A percentile compares a stretch with the other conserved stretches of the same genome.
These are phyloP conservation scores for Bombus confusus DNA, from an alignment of 1,140 invertebrate species.

Conservation along the genomic window DNA sequence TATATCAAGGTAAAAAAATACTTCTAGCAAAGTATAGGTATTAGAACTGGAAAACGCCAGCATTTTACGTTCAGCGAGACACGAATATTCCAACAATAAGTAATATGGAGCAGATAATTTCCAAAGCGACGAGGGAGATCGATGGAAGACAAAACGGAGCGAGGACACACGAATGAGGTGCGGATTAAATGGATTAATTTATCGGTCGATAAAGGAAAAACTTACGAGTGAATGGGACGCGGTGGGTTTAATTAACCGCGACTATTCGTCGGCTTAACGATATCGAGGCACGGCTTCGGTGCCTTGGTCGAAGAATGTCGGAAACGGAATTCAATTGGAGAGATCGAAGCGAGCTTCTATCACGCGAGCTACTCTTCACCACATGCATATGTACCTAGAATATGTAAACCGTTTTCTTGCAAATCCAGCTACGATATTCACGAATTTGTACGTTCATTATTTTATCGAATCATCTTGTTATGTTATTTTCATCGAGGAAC, in stretches of 20 bases:
- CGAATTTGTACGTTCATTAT: too few species aligned
- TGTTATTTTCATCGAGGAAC: too few species aligned
- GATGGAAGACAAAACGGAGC: background rate
- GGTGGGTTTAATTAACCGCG: constrained; percentile 58
- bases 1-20: too few species aligned
- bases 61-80: too few species aligned
- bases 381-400: background rate
- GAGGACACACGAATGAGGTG: too few species aligned
- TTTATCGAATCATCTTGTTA: too few species aligned
- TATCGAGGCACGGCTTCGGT: constrained; percentile 45
- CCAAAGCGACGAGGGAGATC: background rate
- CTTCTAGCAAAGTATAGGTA: too few species aligned
- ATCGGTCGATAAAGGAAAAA: constrained; percentile 36
- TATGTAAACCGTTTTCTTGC: background rate
- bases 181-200: constrained; percentile 39
- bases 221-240: constrained; percentile 17
- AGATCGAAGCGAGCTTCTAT: constrained; percentile 39
- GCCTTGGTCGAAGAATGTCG: constrained; percentile 34
- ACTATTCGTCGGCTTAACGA: constrained; percentile 42
- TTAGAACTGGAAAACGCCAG: rapidly evolving
- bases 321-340: constrained; percentile 51
- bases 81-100: background rate
- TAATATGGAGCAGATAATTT: background rate
- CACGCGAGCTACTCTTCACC: constrained; percentile 2
- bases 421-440: too few species aligned